A percentile compares a stretch with the other conserved stretches of the same genome.
Evolutionary conservation across 2,113 vertebrate species (phyloP).

Genomic region (Neolamprologus modestus): DNA sequence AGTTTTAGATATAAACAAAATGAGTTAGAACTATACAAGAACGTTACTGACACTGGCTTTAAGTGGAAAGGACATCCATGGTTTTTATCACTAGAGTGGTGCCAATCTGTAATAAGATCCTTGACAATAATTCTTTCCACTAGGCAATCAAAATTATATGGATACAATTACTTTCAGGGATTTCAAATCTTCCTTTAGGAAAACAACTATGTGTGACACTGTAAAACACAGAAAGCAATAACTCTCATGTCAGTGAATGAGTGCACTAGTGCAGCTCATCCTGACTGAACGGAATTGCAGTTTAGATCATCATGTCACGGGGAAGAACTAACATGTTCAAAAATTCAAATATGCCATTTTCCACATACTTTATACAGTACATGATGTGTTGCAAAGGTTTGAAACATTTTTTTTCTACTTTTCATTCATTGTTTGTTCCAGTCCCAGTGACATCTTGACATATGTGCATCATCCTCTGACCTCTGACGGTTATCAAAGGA

Average conservation of each 20-base stretch:
- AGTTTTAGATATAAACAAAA: neutral
- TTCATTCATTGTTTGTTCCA: neutral
- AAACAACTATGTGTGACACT: neutral
- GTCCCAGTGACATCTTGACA: neutral
- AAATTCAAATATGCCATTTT: neutral
- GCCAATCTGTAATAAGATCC: neutral
- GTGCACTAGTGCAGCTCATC: neutral
- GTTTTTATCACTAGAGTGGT: neutral
- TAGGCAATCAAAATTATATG: neutral
- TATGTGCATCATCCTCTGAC: neutral
- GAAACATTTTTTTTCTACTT: neutral
- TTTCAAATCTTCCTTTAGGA: neutral
- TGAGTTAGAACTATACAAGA: neutral
- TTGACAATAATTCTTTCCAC: neutral
- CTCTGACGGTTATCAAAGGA: neutral
- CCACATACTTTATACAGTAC: neutral
- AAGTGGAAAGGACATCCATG: neutral
- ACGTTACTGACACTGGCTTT: neutral
- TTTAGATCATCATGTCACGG: neutral
- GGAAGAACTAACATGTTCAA: neutral
- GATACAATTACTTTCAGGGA: neutral
- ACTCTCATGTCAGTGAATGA: neutral
- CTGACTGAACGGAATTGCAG: neutral
- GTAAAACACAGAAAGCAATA: neutral
- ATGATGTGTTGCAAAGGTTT: neutral